Evolutionary conservation across 2,797 vertebrate species (phyloP).

Genomic region (Sardinella longiceps): DNA sequence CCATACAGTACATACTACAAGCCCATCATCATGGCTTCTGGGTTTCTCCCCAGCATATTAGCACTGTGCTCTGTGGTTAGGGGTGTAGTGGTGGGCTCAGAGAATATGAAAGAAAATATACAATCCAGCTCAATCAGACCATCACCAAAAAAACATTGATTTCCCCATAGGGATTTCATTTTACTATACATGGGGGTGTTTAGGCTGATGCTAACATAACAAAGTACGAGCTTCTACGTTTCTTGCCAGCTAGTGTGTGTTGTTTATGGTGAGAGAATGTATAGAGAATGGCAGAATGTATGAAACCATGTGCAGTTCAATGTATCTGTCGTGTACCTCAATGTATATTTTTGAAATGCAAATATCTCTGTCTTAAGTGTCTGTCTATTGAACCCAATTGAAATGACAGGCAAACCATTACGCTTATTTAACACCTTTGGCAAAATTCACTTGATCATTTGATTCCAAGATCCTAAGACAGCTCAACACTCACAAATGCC

Average conservation of each 20-base stretch:
- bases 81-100: background rate
- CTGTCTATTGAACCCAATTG: too few species aligned
- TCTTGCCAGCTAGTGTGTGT: slow-evolving; percentile 6
- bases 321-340: background rate
- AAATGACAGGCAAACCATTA: too few species aligned
- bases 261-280: background rate
- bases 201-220: too few species aligned
- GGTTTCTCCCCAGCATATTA: background rate
- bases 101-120: slow-evolving; percentile 13
- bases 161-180: too few species aligned
- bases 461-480: background rate
- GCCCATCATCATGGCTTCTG: background rate
- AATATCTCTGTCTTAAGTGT: slow-evolving; percentile 19
- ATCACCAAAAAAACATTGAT: background rate
- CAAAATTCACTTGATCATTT: too few species aligned
- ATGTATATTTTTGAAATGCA: slow-evolving; percentile 14
- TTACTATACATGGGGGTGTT: too few species aligned
- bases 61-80: background rate
- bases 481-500: too few species aligned
- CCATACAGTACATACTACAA: background rate
- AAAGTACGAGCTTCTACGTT: too few species aligned
- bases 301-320: background rate
- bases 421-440: too few species aligned
- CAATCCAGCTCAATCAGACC: background rate
- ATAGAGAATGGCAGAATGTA: background rate